A percentile compares a stretch with the other conserved stretches of the same genome.
phyloP scores from a whole-genome alignment of 2,888 invertebrate genomes.

The Orthonychiurus folsomi region DNA sequence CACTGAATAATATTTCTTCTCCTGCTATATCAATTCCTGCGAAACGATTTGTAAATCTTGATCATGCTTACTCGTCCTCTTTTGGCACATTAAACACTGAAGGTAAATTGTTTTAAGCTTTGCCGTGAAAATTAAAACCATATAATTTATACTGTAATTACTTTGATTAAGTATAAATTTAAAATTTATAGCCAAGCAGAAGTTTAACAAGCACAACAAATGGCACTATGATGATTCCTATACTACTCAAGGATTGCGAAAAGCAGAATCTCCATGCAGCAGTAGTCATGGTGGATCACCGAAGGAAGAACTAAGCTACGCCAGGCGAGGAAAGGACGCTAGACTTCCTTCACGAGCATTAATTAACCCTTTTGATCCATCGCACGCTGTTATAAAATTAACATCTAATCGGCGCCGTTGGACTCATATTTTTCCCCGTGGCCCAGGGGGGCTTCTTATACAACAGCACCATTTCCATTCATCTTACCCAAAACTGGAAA shows the following conservation, averaged over 20 bases:
- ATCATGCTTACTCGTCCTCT: slow-evolving; percentile 39
- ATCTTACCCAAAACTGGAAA: slow-evolving; percentile 32
- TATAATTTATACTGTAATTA: neutral
- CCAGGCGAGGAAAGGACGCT: slow-evolving; percentile 25
- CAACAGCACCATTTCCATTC: slow-evolving; percentile 84
- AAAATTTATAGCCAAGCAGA: slow-evolving; percentile 35
- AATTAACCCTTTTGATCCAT: slow-evolving; percentile 97
- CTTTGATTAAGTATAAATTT: slow-evolving; percentile 10
- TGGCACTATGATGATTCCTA: slow-evolving; percentile 35
- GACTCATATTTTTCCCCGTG: slow-evolving; percentile 95
- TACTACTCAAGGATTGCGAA: slow-evolving; percentile 18
- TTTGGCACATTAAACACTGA: slow-evolving; percentile 42
- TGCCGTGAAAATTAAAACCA: neutral
- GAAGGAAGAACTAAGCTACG: slow-evolving; percentile 25
- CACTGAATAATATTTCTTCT: slow-evolving; percentile 22
- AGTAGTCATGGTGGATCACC: slow-evolving; percentile 37
- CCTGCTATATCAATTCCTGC: slow-evolving; percentile 39
- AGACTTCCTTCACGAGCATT: slow-evolving; percentile 64
- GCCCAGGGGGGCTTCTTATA: slow-evolving; percentile 79
- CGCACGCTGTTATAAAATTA: slow-evolving; percentile 89
- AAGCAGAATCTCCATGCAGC: slow-evolving; percentile 23
- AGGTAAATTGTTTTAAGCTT: slow-evolving; percentile 34
- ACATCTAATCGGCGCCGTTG: slow-evolving; percentile 91
- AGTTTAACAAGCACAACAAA: slow-evolving; percentile 23
- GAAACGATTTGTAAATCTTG: slow-evolving; percentile 20